A percentile compares a stretch with the other conserved stretches of the same genome.
Evolutionary conservation across 2,888 invertebrate genomes (phyloP).

Genomic region (Melanchra persicariae): DNA sequence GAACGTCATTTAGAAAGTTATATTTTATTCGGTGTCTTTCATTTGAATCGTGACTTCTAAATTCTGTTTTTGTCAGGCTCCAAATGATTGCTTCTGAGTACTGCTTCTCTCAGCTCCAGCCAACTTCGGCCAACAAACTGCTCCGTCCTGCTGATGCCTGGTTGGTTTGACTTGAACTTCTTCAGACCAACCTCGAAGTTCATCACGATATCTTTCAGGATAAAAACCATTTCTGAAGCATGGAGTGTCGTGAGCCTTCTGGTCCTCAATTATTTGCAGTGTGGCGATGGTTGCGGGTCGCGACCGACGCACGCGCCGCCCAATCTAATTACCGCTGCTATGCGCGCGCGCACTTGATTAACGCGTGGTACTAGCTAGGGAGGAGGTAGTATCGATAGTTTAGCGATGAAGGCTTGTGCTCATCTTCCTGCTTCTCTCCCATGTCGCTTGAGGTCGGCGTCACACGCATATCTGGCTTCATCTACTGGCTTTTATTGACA

Average conservation of each 20-base stretch:
- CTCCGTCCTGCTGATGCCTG: background rate
- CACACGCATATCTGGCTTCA: background rate
- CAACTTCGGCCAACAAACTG: background rate
- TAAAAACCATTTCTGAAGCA: rapidly evolving
- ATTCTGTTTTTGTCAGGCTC: background rate
- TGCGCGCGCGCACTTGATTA: conserved; percentile 66
- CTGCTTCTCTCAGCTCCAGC: background rate
- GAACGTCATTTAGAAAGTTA: too few species aligned
- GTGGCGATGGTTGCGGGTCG: conserved; percentile 49
- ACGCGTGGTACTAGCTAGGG: conserved; percentile 51
- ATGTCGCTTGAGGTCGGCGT: background rate
- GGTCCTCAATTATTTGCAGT: background rate
- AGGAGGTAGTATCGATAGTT: conserved; percentile 41
- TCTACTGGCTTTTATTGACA: background rate
- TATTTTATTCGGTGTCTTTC: too few species aligned
- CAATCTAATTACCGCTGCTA: conserved; percentile 74
- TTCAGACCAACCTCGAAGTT: too few species aligned
- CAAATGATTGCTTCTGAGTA: background rate
- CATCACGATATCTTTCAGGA: too few species aligned
- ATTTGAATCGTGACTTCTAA: background rate
- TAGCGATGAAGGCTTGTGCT: background rate
- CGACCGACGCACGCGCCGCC: conserved; percentile 73
- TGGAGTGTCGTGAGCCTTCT: conserved; percentile 14
- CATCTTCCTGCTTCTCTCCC: too few species aligned
- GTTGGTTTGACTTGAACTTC: too few species aligned